phyloP scores from a whole-genome alignment of 2,888 invertebrate species.

The Amblyjoppa fuscipennis region DNA sequence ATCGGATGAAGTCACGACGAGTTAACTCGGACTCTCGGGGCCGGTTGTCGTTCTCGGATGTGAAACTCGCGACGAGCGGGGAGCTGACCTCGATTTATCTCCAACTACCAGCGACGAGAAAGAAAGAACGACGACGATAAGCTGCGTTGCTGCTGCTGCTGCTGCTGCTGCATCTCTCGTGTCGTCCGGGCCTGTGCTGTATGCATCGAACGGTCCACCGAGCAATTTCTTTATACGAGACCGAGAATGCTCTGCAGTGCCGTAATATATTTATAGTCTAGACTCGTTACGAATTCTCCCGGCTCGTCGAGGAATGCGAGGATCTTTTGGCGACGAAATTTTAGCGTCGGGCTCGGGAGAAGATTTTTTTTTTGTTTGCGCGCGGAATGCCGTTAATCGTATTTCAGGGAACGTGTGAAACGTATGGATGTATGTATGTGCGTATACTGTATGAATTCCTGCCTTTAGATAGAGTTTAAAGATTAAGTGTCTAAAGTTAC shows the following conservation, averaged over 20 bases:
- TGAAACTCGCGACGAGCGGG: conserved; percentile 63
- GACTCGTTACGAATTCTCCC: not conserved
- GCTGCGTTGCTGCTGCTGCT: conserved; percentile 38
- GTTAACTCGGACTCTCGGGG: conserved; percentile 29
- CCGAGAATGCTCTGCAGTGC: conserved; percentile 31
- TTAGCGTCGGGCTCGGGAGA: not conserved
- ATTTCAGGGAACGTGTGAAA: not conserved
- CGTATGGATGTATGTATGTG: not conserved
- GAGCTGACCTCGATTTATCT: conserved; percentile 68
- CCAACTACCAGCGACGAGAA: conserved; percentile 49
- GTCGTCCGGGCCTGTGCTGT: conserved; percentile 6
- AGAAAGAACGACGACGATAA: conserved; percentile 47
- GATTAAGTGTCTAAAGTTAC: too few species aligned
- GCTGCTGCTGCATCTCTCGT: conserved; percentile 36
- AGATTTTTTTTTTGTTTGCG: not conserved
- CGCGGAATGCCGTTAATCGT: not conserved
- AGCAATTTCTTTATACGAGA: conserved; percentile 34
- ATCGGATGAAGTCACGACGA: conserved; percentile 62
- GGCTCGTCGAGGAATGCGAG: not conserved
- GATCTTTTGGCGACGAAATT: conserved; percentile 9
- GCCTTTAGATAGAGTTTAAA: not conserved
- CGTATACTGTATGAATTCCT: not conserved
- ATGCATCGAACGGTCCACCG: conserved; percentile 14
- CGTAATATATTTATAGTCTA: conserved; percentile 50
- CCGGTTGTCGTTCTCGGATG: conserved; percentile 61